Evolutionary conservation across 2,888 invertebrate genomes (phyloP).

Genomic region (Coremacera marginata): DNA sequence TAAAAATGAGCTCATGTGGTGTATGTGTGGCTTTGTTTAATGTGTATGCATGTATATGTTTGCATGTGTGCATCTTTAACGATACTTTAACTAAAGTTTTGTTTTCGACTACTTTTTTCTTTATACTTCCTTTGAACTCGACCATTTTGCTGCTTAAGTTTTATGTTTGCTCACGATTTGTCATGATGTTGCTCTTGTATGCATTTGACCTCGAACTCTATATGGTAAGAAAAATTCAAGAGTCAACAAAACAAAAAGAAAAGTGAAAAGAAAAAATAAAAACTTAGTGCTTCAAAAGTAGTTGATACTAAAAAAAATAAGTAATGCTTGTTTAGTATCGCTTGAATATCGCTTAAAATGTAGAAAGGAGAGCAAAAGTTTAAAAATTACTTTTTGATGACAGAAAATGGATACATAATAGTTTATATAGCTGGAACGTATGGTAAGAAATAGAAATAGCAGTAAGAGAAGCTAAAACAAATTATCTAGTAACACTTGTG

Average conservation of each 20-base stretch:
- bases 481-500: too few species aligned
- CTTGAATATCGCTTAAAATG: not conserved
- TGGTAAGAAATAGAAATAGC: too few species aligned
- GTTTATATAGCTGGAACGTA: too few species aligned
- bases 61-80: slow-evolving; percentile 29
- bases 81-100: slow-evolving; percentile 35
- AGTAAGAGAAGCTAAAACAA: too few species aligned
- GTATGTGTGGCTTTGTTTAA: not conserved
- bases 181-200: slow-evolving; percentile 12
- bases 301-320: not conserved
- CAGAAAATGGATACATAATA: too few species aligned
- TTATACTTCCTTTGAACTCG: not conserved
- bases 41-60: not conserved
- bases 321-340: not conserved
- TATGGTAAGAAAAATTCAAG: not conserved
- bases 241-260: not conserved
- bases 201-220: slow-evolving; percentile 13
- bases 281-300: too few species aligned
- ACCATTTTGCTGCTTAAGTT: slow-evolving; percentile 1
- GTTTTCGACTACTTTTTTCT: not conserved
- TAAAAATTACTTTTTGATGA: not conserved
- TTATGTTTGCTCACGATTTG: slow-evolving; percentile 22
- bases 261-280: not conserved
- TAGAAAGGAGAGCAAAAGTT: not conserved
- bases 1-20: slow-evolving; percentile 1